These are phyloP conservation scores for Teleiodes luculella DNA, from an alignment of 2,888 invertebrate genomes.

Conservation along the genomic window DNA sequence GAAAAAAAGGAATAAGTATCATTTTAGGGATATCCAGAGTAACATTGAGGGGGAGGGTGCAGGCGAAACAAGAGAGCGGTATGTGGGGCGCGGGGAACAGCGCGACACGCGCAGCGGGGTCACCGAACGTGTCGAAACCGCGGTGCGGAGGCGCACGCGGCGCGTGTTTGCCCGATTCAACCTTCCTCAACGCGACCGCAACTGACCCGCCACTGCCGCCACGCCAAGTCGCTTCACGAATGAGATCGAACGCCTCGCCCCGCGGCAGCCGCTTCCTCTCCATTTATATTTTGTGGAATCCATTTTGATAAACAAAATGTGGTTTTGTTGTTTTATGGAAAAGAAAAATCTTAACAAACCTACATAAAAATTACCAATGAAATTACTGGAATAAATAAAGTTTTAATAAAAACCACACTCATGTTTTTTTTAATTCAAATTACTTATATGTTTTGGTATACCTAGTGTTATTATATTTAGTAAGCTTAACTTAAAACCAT, in stretches of 20 bases:
- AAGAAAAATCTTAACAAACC: neutral
- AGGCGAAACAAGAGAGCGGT: constrained; percentile 40
- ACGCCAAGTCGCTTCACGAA: neutral
- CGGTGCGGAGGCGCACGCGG: constrained; percentile 59
- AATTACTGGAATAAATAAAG: too few species aligned
- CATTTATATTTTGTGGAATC: neutral
- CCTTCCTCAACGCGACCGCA: constrained; percentile 79
- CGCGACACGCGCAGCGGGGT: constrained; percentile 78
- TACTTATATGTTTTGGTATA: too few species aligned
- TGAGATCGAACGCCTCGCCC: constrained; percentile 9
- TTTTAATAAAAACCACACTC: too few species aligned
- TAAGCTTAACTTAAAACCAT: too few species aligned
- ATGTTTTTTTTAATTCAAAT: too few species aligned
- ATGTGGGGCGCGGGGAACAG: constrained; percentile 49
- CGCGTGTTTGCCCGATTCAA: constrained; percentile 72
- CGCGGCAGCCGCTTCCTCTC: constrained; percentile 15
- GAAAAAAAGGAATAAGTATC: neutral
- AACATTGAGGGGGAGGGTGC: constrained; percentile 39
- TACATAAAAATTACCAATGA: too few species aligned
- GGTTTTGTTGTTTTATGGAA: neutral
- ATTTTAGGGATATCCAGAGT: constrained; percentile 16
- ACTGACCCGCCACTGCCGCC: constrained; percentile 63
- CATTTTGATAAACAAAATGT: too few species aligned
- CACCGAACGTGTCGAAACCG: constrained; percentile 72
- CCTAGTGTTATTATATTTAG: too few species aligned